Evolutionary conservation across 2,797 vertebrate genomes (phyloP).

Genomic region (Hapalemur alaotrensis): DNA sequence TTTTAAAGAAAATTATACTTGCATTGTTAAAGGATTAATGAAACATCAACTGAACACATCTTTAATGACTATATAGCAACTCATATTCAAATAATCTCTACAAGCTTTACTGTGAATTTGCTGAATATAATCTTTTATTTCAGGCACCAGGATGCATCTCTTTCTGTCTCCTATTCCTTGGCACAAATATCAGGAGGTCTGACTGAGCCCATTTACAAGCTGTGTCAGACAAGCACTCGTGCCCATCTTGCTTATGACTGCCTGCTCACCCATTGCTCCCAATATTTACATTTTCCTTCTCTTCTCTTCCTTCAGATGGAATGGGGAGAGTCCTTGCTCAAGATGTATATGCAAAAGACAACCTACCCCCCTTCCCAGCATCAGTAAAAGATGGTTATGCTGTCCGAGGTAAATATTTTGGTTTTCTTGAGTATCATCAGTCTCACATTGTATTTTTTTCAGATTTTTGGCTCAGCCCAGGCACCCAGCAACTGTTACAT

Average conservation of each 20-base stretch:
- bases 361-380: constrained; percentile 97
- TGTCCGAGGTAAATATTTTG: constrained; percentile 92
- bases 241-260: background rate
- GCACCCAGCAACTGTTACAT: constrained; percentile 14
- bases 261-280: background rate
- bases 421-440: constrained; percentile 31
- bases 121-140: constrained; percentile 46
- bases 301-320: constrained; percentile 88
- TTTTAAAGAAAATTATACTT: constrained; percentile 55
- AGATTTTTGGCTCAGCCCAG: constrained; percentile 13
- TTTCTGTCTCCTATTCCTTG: constrained; percentile 8
- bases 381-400: constrained; percentile 99
- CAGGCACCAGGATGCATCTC: background rate
- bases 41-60: background rate
- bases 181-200: background rate
- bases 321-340: constrained; percentile 98
- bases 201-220: background rate
- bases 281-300: background rate
- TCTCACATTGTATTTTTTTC: background rate
- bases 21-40: constrained; percentile 5
- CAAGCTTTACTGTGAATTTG: constrained; percentile 30
- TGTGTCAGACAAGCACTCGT: background rate
- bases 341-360: constrained; percentile 99
- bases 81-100: constrained; percentile 18
- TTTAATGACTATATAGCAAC: constrained; percentile 52